Base-by-base conservation (phyloP, 2,888 invertebrate species). In the Malthinus flaveolus region DNA sequence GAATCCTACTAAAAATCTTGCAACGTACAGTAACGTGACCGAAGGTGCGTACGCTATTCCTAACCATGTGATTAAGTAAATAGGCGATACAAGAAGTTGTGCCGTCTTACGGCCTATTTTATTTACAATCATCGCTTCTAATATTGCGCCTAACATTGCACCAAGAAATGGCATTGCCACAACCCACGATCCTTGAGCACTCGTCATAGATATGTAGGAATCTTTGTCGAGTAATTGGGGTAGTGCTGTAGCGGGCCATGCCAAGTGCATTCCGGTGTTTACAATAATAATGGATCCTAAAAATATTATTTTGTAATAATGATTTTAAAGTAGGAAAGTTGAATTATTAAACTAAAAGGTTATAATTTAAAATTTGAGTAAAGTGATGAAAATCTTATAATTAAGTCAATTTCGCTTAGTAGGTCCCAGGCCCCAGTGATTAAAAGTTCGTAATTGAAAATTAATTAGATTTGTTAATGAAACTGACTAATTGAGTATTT, bases 101-200 rank as follows among this genome's bases (percentile, higher is more conserved):
- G 85, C 83, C 7, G 80, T 82, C 71, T 87, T 88, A 8, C 88
- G 81, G 11, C 89, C 89, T 59, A 85, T 81, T 63, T 80, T 79
- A 72, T 88, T 86, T 45, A 87, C 86, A 51, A 85, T 77, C 69
- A 85, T 81, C 9, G 85, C 87, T n/a, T 87, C 83, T 12, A 86
- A 77, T 9, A 85, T 73, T 11, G 85, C 85, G 35, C 87, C 87
- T 34, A 86, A 74, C 7, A 86, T 82, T 1, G 85, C 85, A 64
- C 87, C 87, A 47, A 87, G 79, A 64, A 87, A 83, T 75, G 85
- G 85, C 71, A 87, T 82, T 36, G 87, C 86, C 0, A 84, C 85
- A 72, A 86, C 80, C 85, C 85, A 85, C 68, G 86, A 84, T 65
- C 83, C 82, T 68, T 85, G 79, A 55, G 80, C 80, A 31, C 72